Percentiles rank a stretch among this genome's conserved stretches.
Evolutionary conservation across 92 coral and sea anemone genomes (phyloP).

Genomic region (Desmophyllum pertusum): DNA sequence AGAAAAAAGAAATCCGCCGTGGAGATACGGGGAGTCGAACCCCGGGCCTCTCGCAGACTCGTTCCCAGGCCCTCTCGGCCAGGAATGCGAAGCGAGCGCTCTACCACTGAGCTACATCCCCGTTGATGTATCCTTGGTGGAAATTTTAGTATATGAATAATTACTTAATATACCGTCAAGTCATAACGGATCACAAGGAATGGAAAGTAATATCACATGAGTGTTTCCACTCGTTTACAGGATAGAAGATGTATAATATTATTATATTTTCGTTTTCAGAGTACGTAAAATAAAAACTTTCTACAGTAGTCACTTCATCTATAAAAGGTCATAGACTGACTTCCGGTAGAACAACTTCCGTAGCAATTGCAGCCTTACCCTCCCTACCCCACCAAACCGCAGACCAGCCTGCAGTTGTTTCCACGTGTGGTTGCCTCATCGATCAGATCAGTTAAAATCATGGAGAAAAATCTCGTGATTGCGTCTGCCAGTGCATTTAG

Average conservation of each 20-base stretch:
- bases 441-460: neutral
- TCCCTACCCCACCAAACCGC: neutral
- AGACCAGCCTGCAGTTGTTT: neutral
- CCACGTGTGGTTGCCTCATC: neutral
- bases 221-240: too few relatives aligned
- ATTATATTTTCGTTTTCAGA: too few relatives aligned
- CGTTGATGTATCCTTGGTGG: neutral
- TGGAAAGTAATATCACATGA: too few relatives aligned
- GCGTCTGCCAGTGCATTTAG: conserved; percentile 56
- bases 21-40: conserved; percentile 99
- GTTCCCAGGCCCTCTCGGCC: neutral
- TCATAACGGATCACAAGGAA: too few relatives aligned
- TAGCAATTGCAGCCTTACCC: neutral
- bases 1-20: conserved; percentile 17
- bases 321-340: neutral
- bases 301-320: too few relatives aligned
- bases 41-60: conserved; percentile 93
- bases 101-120: conserved; percentile 99
- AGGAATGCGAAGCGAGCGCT: conserved; percentile 99
- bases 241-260: too few relatives aligned
- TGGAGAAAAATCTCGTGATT: conserved; percentile 37
- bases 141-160: neutral
- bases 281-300: too few relatives aligned
- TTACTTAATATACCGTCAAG: too few relatives aligned
- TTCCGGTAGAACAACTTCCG: neutral